These are phyloP conservation scores for Sternotherus odoratus DNA, from an alignment of 2,797 vertebrate genomes.

Conservation along the genomic window DNA sequence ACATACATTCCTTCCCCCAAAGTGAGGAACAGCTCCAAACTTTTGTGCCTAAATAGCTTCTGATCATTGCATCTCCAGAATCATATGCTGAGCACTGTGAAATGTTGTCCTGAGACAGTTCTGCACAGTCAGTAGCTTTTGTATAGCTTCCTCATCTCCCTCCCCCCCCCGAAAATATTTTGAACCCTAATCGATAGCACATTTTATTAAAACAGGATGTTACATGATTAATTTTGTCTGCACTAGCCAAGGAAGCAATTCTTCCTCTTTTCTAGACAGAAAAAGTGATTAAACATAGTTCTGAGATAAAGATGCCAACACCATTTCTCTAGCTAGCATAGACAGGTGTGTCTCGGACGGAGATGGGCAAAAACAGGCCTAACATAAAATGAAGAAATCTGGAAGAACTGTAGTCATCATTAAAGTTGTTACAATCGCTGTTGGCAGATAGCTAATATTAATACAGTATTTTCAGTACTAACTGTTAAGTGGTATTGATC, in stretches of 20 bases:
- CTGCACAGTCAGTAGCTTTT: neutral
- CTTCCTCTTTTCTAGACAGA: neutral
- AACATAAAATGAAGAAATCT: neutral
- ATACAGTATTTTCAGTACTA: neutral
- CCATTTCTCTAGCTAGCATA: neutral
- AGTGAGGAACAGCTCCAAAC: neutral
- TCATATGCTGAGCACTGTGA: neutral
- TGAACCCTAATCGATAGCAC: neutral
- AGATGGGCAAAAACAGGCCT: neutral
- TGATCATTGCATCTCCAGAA: neutral
- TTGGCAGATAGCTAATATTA: neutral
- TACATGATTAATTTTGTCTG: neutral
- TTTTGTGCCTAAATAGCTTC: neutral
- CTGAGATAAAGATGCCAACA: neutral
- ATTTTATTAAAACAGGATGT: neutral
- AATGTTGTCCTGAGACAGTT: neutral
- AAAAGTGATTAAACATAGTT: no score
- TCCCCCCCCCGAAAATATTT: neutral
- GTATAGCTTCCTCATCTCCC: neutral
- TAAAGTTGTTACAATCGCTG: neutral
- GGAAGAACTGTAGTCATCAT: neutral
- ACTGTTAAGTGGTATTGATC: neutral
- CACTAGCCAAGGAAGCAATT: neutral
- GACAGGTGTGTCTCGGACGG: neutral
- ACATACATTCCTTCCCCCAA: neutral